Percentiles rank a stretch among this genome's conserved stretches.
phyloP scores from a whole-genome alignment of 2,797 vertebrate genomes.

The Prunella strophiata region DNA sequence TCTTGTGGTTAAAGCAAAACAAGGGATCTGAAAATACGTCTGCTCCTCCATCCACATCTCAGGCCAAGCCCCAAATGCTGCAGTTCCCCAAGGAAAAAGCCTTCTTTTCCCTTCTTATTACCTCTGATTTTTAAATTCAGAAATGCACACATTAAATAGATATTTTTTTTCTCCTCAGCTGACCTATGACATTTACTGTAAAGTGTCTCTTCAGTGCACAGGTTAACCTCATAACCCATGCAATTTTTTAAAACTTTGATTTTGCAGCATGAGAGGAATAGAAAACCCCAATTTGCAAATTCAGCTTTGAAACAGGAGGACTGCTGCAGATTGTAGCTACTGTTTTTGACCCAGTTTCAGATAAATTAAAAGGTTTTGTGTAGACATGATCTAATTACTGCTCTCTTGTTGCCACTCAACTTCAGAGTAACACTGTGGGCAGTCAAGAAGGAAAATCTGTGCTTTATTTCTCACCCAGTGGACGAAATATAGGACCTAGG shows the following conservation, averaged over 20 bases:
- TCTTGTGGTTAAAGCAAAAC: not conserved
- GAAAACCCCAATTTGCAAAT: not conserved
- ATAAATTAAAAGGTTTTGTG: not conserved
- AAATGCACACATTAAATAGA: not conserved
- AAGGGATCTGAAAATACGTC: not conserved
- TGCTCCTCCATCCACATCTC: not conserved
- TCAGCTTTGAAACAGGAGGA: not conserved
- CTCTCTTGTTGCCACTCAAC: not conserved
- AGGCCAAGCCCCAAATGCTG: not conserved
- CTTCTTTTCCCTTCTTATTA: not conserved
- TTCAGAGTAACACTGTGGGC: not conserved
- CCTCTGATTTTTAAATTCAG: not conserved
- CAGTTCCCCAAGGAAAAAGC: rapidly evolving
- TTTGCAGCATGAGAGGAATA: not conserved
- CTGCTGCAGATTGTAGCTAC: not conserved
- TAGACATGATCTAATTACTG: not conserved
- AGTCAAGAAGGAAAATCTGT: not conserved
- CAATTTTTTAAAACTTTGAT: not conserved
- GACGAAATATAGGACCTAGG: not conserved
- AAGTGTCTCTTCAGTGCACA: not conserved
- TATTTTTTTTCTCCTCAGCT: not conserved
- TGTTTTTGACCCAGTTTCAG: not conserved
- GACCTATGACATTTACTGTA: rapidly evolving
- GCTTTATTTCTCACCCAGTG: not conserved
- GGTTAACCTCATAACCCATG: not conserved